Evolutionary conservation across 2,113 vertebrate genomes (phyloP).

Genomic region (Gorsachius goisagi): DNA sequence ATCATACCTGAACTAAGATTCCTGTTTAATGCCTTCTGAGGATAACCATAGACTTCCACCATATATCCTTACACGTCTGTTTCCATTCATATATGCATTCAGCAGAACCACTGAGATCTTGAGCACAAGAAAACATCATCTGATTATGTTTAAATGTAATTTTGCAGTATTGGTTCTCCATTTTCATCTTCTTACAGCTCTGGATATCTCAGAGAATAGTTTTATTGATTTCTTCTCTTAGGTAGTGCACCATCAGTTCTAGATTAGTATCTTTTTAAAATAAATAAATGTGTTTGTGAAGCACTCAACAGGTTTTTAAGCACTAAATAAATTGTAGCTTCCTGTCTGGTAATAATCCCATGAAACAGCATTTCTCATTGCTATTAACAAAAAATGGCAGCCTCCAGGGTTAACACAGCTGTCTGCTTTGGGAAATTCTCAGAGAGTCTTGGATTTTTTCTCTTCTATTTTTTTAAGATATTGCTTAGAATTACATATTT

Average conservation of each 20-base stretch:
- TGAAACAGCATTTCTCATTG: background rate
- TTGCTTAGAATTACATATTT: background rate
- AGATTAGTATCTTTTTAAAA: background rate
- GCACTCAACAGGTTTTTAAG: background rate
- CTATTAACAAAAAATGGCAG: background rate
- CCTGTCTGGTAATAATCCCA: background rate
- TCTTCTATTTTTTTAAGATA: background rate
- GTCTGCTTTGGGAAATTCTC: background rate
- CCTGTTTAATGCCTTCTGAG: background rate
- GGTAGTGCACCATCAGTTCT: background rate
- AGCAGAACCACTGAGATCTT: background rate
- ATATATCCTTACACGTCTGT: background rate
- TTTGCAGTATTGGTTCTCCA: background rate
- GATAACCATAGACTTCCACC: background rate
- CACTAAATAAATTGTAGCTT: background rate
- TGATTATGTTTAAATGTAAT: background rate
- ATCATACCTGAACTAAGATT: background rate
- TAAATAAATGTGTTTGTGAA: background rate
- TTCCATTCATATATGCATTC: background rate
- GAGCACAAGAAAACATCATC: background rate
- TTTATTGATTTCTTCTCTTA: background rate
- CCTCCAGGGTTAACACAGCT: background rate
- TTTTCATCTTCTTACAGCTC: background rate
- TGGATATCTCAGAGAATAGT: background rate
- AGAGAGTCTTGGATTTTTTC: background rate